phyloP scores from a whole-genome alignment of 2,797 vertebrate genomes.

The Gymnothorax javanicus region DNA sequence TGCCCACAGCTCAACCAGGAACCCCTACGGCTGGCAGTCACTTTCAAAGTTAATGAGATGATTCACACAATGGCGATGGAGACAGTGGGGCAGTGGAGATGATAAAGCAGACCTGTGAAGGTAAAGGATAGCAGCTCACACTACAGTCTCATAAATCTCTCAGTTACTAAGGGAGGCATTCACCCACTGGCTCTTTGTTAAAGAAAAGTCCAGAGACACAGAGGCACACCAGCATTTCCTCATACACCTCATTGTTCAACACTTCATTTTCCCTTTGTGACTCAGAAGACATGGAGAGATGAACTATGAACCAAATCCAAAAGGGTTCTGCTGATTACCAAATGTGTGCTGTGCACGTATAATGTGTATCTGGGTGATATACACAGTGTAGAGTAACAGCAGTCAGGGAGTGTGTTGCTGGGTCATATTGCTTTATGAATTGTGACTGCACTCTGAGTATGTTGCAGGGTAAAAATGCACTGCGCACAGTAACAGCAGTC shows the following conservation, averaged over 20 bases:
- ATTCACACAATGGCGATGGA: constrained; percentile 1
- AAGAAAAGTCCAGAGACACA: not conserved
- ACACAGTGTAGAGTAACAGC: no score
- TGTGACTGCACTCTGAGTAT: no score
- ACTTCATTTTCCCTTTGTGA: not conserved
- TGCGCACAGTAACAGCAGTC: no score
- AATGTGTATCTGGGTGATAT: no score
- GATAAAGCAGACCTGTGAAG: not conserved
- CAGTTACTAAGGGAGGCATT: not conserved
- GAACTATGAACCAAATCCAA: not conserved
- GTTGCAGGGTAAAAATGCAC: no score
- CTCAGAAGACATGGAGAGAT: not conserved
- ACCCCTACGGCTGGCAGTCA: not conserved
- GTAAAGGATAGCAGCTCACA: not conserved
- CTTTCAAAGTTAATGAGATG: not conserved
- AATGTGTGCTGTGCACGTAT: no score
- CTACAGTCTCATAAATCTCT: not conserved
- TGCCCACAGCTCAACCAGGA: not conserved
- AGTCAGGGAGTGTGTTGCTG: no score
- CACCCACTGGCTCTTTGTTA: constrained; percentile 1
- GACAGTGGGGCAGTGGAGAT: not conserved
- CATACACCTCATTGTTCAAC: not conserved
- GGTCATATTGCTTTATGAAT: no score
- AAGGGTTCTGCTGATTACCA: not conserved
- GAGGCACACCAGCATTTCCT: not conserved